Evolutionary conservation across 2,113 vertebrate genomes (phyloP), one percentile per base, ranked within the genome.

Genomic region (Herpetotheres cachinnans): DNA sequence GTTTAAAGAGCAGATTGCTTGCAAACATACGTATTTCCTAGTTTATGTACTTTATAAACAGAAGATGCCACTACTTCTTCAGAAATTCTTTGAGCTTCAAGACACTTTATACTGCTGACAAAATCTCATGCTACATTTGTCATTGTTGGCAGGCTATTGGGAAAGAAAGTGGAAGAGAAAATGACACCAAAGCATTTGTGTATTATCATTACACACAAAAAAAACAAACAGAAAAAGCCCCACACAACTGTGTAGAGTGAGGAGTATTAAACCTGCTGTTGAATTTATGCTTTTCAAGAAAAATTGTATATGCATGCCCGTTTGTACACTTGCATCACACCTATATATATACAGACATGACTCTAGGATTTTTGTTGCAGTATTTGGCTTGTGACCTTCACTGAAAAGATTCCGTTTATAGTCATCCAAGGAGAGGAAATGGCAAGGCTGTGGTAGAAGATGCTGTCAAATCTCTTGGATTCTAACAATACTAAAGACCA

Each of bases 271-370:
- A 83, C 10, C 29, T 55, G 7, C 5, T 7, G 73, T 66, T 70
- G 56, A 50, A 29, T 65, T 69, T 49, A 21, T 44, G 9, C 7
- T 86, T 80, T 44, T 7, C 6, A 50, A 61, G 32, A 54, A 70
- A 65, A 69, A 25, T 13, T 4, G 11, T 55, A 1, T 17, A 7
- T 10, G 1, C 1, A 2, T 40, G 6, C 74, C 13, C 4, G 18
- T 92, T 59, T 54, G 4, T 82, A 25, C 24, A 42, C 7, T 26
- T 72, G 47, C 55, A n/a, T 62, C 25, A n/a, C 21, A 62, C 14
- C 6, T 32, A 36, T 13, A 47, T 49, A 38, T 3, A 40, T 15
- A 22, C 2, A 38, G 70, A 50, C 11, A 44, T 13, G 16, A 3
- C 55, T 42, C 7, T 63, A 85, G 61, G 42, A 40, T 63, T 77